Evolutionary conservation across 2,113 vertebrate species (phyloP).

Genomic region (Tupaia chinensis): DNA sequence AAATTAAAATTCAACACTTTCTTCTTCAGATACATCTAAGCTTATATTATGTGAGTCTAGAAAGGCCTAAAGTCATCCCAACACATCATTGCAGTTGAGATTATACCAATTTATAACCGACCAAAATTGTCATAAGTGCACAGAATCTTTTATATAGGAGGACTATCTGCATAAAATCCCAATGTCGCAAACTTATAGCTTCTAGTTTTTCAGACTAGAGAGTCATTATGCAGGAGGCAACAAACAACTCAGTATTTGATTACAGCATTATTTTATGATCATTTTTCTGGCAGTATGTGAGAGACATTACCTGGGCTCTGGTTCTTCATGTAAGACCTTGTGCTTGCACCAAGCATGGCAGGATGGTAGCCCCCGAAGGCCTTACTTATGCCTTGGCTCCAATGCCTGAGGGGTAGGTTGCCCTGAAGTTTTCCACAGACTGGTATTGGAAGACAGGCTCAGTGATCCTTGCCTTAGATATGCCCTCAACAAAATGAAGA

Average conservation of each 20-base stretch:
- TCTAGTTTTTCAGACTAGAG: neutral
- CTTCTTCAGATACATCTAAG: neutral
- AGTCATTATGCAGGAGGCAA: neutral
- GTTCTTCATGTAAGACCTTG: neutral
- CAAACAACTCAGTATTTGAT: neutral
- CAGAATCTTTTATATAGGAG: neutral
- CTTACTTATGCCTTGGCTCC: neutral
- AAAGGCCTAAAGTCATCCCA: neutral
- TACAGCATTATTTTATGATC: neutral
- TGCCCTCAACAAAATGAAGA: neutral
- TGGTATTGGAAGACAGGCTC: neutral
- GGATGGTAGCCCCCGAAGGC: neutral
- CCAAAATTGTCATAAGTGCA: neutral
- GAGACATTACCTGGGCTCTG: neutral
- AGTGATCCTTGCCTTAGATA: neutral
- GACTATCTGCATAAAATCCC: neutral
- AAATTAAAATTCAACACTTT: slow-evolving; percentile 23
- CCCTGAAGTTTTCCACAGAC: neutral
- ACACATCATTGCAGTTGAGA: neutral
- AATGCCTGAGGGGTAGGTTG: neutral
- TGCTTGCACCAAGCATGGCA: neutral
- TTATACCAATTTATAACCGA: neutral
- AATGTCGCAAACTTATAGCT: neutral
- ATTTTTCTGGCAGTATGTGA: neutral
- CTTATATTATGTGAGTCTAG: neutral